Evolutionary conservation across 35 echinoderm and acorn worm genomes (phyloP), one percentile per base, ranked within the genome.

Genomic region (Lytechinus variegatus): DNA sequence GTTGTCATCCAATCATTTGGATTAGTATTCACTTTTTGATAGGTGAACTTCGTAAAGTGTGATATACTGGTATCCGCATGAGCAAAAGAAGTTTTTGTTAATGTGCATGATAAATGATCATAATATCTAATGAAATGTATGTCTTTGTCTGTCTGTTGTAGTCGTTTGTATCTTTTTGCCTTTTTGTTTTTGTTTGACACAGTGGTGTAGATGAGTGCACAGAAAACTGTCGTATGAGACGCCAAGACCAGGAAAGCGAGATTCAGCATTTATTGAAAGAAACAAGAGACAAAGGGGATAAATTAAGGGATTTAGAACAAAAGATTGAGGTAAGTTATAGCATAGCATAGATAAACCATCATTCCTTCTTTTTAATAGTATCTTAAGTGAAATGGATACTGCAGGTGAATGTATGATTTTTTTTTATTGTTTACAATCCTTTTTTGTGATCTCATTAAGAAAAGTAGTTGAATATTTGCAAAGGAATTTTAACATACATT

Each of bases 241-340:
- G 96, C 86, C 94, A 92, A 56, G 98, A 99, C 87, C 96, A 98
- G 86, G 97, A 97, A 53, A 95, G 95, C 28, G 98, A 99, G 92
- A 97, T 97, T 24, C 94, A 95, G 28, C 91, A 91, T 94, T 94
- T 99, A 61, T 44, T 91, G 54, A 87, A 97, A 86, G 97, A 98
- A 96, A 88, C 55, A 8, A 60, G 95, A 94, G 97, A 98, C 61
- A 99, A 97, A 72, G 95, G 97, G 11, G 98, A 99, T 52, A 95
- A 95, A 54, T 53, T 99, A 27, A 56, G 97, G 87, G 97, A 97
- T 13, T 89, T 99, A 66, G 97, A 98, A 91, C 96, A 97, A 86
- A 96, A 99, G 94, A 92, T 95, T 60, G 98, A 97, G 97, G 98
- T 99, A 96, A 91, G 94, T 10, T 89, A 52, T 89, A 2, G 5